Conservation (phyloP, 2,113 vertebrate species). For the Laterallus jamaicensis region DNA sequence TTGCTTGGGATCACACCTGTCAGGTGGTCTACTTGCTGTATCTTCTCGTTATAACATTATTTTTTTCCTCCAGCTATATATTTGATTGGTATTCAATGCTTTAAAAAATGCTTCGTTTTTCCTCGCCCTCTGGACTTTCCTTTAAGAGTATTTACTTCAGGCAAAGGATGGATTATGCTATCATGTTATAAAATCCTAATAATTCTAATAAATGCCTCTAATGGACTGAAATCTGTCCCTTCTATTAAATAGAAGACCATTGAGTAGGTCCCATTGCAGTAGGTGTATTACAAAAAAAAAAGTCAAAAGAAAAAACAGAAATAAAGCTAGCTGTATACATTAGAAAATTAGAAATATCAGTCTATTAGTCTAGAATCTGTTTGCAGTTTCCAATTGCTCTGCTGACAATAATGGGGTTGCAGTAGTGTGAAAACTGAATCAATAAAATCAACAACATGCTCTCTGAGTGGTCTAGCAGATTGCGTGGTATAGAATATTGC, state of each 20-base stretch:
- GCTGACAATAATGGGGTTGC: neutral
- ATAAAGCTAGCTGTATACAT: neutral
- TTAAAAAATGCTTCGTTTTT: conserved; percentile 26
- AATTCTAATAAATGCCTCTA: conserved; percentile 25
- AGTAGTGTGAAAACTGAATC: conserved; percentile 23
- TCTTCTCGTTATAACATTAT: neutral
- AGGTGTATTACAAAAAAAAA: neutral
- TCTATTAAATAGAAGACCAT: neutral
- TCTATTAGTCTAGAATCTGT: neutral
- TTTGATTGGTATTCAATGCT: conserved; percentile 46
- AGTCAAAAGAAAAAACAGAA: neutral
- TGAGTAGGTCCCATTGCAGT: neutral
- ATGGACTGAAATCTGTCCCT: neutral
- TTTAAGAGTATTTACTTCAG: conserved; percentile 53
- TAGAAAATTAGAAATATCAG: neutral
- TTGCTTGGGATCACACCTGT: neutral
- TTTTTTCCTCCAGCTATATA: neutral
- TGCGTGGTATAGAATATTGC: neutral
- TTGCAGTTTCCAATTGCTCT: neutral
- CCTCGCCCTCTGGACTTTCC: neutral
- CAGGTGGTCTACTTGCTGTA: neutral
- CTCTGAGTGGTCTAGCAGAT: neutral
- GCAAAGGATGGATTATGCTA: conserved; percentile 35
- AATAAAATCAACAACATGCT: conserved; percentile 5
- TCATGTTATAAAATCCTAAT: conserved; percentile 34